Evolutionary conservation across 2,113 vertebrate genomes (phyloP), one percentile per base, ranked within the genome.

Genomic region (Epinephelus moara): DNA sequence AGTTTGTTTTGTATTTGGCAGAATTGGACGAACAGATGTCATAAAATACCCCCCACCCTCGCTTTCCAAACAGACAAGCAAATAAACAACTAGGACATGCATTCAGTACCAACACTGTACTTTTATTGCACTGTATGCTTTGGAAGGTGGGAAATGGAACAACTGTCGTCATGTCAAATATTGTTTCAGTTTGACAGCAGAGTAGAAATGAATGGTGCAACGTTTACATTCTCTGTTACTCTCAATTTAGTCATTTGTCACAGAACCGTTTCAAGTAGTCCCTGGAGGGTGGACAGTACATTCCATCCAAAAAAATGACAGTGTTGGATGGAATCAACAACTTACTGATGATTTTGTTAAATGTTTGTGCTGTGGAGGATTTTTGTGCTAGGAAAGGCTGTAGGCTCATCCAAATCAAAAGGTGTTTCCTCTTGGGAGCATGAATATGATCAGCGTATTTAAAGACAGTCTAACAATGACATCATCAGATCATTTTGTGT

Each of bases 91-190:
- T 10, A n/a, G 37, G 60, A 40, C 21, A 74, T 42, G 18, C 37
- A 64, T 62, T 53, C 49, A 27, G 15, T 19, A 47, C 37, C 12
- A 33, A 11, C 52, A 2, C 42, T 18, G 40, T 8, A 23, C 9
- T 40, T 81, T 50, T 27, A 67, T 33, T 37, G 40, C 57, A 64
- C 17, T 33, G 47, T 19, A 6, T 45, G 50, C 37, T 70, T 75
- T 47, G 15, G 49, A 45, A 11, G 49, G 9, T 47, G 14, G 23
- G 25, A 27, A 75, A 75, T 23, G 21, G 21, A 67, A 42, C 23
- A 33, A 57, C 6, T 1, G 4, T 21, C 10, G 11, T 21, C 27
- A 10, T 11, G 23, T 1, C 23, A 56, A 33, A 61, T 61, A 74
- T 33, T 12, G 19, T 18, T 71, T 62, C 8, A 47, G 23, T 33